Percentiles rank a stretch among this genome's conserved stretches.
These are phyloP conservation scores for Drosophila saltans DNA, from an alignment of 1,140 invertebrate species.

Conservation along the genomic window DNA sequence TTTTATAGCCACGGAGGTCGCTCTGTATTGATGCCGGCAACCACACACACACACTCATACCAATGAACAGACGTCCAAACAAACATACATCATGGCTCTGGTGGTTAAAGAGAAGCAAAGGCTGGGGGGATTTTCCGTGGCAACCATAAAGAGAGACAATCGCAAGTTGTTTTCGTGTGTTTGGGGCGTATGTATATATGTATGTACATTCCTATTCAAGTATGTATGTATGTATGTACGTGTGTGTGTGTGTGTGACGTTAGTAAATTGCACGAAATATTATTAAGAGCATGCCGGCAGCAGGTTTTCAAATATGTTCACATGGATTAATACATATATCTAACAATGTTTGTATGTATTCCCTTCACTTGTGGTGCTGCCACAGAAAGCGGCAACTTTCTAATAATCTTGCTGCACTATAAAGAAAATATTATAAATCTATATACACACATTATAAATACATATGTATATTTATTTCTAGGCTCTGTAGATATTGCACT, in stretches of 20 bases:
- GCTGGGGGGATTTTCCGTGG: conserved; percentile 7
- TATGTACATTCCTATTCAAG: conserved; percentile 14
- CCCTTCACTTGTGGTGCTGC: conserved; percentile 23
- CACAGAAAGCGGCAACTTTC: conserved; percentile 60
- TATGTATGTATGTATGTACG: conserved; percentile 19
- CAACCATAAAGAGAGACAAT: conserved; percentile 48
- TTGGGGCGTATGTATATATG: conserved; percentile 10
- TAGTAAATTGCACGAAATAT: conserved; percentile 29
- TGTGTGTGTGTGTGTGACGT: conserved; percentile 34
- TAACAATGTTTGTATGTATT: neutral
- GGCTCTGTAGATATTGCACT: neutral
- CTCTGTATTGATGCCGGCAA: conserved; percentile 25
- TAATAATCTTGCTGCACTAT: conserved; percentile 51
- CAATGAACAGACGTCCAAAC: neutral
- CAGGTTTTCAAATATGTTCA: conserved; percentile 13
- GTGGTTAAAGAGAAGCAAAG: neutral
- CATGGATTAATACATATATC: conserved; percentile 5
- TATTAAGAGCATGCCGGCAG: conserved; percentile 13
- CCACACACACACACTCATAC: conserved; percentile 11
- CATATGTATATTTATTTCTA: conserved; percentile 13
- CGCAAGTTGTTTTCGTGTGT: conserved; percentile 38
- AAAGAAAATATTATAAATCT: neutral
- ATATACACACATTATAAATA: conserved; percentile 12
- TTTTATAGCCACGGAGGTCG: conserved; percentile 56
- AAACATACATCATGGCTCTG: conserved; percentile 5